Evolutionary conservation across 2,797 vertebrate genomes (phyloP).

Genomic region (Valencia hispanica): DNA sequence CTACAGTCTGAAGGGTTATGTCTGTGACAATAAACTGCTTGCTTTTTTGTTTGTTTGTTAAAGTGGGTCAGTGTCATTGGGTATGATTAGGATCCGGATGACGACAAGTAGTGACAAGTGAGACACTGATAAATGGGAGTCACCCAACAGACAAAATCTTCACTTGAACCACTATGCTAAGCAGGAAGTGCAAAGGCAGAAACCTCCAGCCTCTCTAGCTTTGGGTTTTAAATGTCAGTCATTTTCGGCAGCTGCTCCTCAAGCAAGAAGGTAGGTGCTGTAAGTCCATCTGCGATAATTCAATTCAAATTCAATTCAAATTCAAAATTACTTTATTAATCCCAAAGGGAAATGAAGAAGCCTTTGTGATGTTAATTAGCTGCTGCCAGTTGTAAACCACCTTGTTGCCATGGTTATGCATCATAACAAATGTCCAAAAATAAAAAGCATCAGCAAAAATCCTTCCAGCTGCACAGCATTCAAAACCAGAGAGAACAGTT

Average conservation of each 20-base stretch:
- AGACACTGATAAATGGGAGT: not conserved
- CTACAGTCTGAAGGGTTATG: not conserved
- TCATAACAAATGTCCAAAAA: too few species aligned
- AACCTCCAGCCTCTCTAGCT: not conserved
- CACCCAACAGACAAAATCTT: not conserved
- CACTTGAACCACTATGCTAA: not conserved
- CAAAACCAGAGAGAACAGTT: too few species aligned
- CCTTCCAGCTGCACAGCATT: too few species aligned
- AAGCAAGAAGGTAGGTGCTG: not conserved
- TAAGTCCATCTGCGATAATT: conserved; percentile 20
- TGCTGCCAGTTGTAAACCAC: too few species aligned
- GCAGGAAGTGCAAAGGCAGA: not conserved
- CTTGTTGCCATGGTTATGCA: too few species aligned
- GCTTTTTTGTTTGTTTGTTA: not conserved
- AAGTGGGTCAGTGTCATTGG: not conserved
- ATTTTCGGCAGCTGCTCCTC: conserved; percentile 12
- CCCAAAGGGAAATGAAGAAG: too few species aligned
- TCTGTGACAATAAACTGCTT: not conserved
- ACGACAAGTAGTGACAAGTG: not conserved
- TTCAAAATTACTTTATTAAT: too few species aligned
- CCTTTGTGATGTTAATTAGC: too few species aligned
- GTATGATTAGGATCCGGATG: not conserved
- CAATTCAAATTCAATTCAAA: too few species aligned
- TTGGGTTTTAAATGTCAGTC: conserved; percentile 35
- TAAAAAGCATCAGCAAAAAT: too few species aligned